A percentile compares a stretch with the other conserved stretches of the same genome.
Evolutionary conservation across 2,888 invertebrate species (phyloP).

Genomic region (Scaptomyza reducta): DNA sequence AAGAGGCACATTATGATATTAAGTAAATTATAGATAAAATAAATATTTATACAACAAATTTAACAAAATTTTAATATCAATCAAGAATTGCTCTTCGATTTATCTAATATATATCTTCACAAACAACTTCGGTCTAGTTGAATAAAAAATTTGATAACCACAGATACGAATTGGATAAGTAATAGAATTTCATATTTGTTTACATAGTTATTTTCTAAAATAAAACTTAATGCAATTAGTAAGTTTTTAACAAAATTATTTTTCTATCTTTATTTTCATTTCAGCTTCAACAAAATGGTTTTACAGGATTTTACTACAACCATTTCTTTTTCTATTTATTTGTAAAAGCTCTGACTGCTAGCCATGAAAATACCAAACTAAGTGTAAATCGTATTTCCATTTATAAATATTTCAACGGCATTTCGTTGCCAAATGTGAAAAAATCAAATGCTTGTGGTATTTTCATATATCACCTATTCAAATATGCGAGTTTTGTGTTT

Average conservation of each 20-base stretch:
- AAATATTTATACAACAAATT: slow-evolving; percentile 51
- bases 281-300: neutral
- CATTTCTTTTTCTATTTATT: slow-evolving; percentile 5
- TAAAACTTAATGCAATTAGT: too few species aligned
- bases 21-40: slow-evolving; percentile 44
- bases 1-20: slow-evolving; percentile 55
- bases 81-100: too few species aligned
- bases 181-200: too few species aligned
- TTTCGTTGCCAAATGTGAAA: slow-evolving; percentile 14
- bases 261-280: neutral
- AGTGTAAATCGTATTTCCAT: slow-evolving; percentile 27
- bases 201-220: too few species aligned
- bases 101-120: too few species aligned
- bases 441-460: neutral
- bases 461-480: slow-evolving; percentile 17
- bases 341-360: neutral
- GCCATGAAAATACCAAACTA: slow-evolving; percentile 16
- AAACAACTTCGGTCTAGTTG: too few species aligned
- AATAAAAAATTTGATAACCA: too few species aligned
- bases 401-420: slow-evolving; percentile 28
- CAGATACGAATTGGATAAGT: too few species aligned
- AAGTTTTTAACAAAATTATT: too few species aligned
- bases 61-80: neutral
- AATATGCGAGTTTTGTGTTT: slow-evolving; percentile 4
- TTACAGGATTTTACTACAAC: slow-evolving; percentile 1